Base-by-base conservation (phyloP, 2,888 invertebrate genomes). In the Vanessa cardui region DNA sequence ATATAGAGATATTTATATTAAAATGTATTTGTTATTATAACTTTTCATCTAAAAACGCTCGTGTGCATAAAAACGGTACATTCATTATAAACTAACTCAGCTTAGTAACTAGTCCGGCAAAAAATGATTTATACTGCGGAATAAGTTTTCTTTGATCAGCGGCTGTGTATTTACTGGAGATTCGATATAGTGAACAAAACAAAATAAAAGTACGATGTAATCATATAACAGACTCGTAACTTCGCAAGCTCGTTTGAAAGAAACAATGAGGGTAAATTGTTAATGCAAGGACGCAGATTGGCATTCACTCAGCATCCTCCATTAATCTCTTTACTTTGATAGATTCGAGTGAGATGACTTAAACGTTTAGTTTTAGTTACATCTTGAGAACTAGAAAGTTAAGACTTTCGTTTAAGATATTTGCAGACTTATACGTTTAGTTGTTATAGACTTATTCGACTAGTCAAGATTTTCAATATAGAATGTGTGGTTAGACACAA, bases 301-400 rank as follows among this genome's bases (percentile, higher is more conserved):
- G 47, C 46, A 65, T 67, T 65, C 67, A 64, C 63, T 63, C 59
- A 50, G 62, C 66, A 31, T 39, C 44, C 64, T 54, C 65, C 49
- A 64, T 52, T 54, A 46, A 62, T 54, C 56, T 56, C 33, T 56
- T n/a, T 39, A 39, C 56, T 9, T 18, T 15, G 39, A 33, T 52
- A 64, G 46, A 21, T 33, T 12, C 45, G 61, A 46, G 52, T 20
- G 46, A 50, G 2, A n/a, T 39, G n/a, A 39, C 18, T 56, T 1
- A 31, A 56, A 56, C 45, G 12, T 59, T 45, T 16, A 26, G 21
- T 44, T 46, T 45, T 45, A 58, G 39, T 58, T 46, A 12, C 39
- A 58, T 59, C 15, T 49, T 63, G 31, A 59, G 52, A 52, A 63
- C 59, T 59, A 63, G 58, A 67, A 59, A 63, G 33, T 59, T 44